Evolutionary conservation across 2,797 vertebrate genomes (phyloP), one percentile per base, ranked within the genome.

Genomic region (Sorex maritimensis): DNA sequence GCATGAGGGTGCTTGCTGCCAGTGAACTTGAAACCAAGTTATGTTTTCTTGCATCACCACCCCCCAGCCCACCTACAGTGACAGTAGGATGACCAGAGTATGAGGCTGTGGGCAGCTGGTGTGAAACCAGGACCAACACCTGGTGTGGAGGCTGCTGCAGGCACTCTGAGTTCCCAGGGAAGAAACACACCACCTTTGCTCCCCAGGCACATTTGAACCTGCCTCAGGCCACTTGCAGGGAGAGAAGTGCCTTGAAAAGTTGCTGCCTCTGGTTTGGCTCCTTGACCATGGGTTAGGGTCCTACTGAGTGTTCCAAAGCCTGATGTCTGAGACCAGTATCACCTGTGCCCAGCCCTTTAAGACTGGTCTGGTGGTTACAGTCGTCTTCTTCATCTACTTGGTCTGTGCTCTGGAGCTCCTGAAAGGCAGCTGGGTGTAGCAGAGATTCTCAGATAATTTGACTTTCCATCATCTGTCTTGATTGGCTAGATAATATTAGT

Each of bases 11-110:
- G 88, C 93, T 91, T n/a, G 94, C 82, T 7, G 21, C 86, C 71
- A 63, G 94, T 44, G 96, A 98, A 98, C 98, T 96, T 49, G 96
- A 98, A 98, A 98, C 97, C 86, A 30, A 38, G 73, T 58, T 69
- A 90, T 92, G 97, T 97, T 97, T 96, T 93, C 89, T 83, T 90
- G 94, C 88, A 94, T 95, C 95, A 93, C 79, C 24, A 24, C 90
- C 86, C 85, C 19, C 81, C 28, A 26, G 69, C 67, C 58, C 52
- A 49, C 91, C 89, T 93, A 72, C 84, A 69, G 79, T 86, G 83
- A 92, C 92, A 67, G 81, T 46, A 87, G 92, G 52, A 77, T 14
- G 26, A 80, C 82, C 3, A 68, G 88, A 67, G 71, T 6, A 41
- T 69, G 87, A 86, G 91, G 78, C 41, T 19, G 21, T 38, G 49